These are phyloP conservation scores for Trilocha varians DNA, from an alignment of 2,888 invertebrate species.

Conservation along the genomic window DNA sequence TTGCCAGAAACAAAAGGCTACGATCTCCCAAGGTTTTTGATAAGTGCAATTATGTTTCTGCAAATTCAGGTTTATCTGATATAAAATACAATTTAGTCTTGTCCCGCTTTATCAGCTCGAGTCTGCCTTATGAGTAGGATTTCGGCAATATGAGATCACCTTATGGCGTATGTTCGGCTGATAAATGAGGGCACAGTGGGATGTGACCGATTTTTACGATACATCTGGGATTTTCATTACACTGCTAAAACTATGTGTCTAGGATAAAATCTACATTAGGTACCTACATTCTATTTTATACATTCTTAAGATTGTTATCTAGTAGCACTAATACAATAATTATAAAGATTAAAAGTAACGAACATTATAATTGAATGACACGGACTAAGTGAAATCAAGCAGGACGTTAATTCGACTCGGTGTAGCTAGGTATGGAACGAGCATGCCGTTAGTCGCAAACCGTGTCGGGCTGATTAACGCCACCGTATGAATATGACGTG, in stretches of 20 bases:
- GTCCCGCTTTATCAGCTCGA: not conserved
- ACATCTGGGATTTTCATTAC: not conserved
- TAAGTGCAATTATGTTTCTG: conserved; percentile 37
- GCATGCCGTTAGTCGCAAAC: not conserved
- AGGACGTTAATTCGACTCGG: not conserved
- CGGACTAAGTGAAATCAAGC: not conserved
- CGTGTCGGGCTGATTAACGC: not conserved
- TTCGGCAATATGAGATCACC: not conserved
- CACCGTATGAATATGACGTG: not conserved
- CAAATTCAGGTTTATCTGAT: conserved; percentile 36
- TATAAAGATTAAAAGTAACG: not conserved
- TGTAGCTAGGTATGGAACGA: not conserved
- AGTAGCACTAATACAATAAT: not conserved
- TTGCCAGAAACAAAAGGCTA: conserved; percentile 37
- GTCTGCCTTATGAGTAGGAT: not conserved
- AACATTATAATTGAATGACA: not conserved
- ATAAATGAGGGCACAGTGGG: not conserved
- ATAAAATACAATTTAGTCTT: conserved; percentile 3
- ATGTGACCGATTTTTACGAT: not conserved
- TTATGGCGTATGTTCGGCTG: not conserved
- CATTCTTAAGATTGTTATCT: not conserved
- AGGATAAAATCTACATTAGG: too few relatives aligned
- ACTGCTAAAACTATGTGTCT: not conserved
- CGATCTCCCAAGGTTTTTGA: conserved; percentile 38
- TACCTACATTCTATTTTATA: too few relatives aligned